Base-by-base conservation (phyloP, 2,797 vertebrate genomes). In the Rhinatrema bivittatum region DNA sequence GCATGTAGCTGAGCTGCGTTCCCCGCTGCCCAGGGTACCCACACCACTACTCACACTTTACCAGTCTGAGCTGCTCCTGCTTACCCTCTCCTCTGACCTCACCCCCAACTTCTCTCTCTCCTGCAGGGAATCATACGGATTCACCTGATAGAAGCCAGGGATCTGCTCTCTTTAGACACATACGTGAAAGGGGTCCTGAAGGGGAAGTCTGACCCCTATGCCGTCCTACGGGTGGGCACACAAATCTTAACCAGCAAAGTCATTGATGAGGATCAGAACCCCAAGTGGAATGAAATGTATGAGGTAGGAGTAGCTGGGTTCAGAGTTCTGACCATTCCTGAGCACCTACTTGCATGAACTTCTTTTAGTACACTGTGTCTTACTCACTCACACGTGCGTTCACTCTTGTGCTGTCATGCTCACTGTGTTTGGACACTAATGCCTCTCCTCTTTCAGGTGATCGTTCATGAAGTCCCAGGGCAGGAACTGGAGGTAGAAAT, bases 401-500 rank as follows among this genome's bases (percentile, higher is more conserved):
- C 16, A 16, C 16, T 16, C 22, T 5, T 4, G 20, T 3, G 8
- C 20, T n/a, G n/a, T n/a, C n/a, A n/a, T n/a, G n/a, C n/a, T n/a
- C n/a, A 7, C 24, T 37, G 13, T n/a, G n/a, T n/a, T 36, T 17
- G 24, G 25, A 16, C 16, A 14, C 12, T n/a, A 9, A 7, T 6
- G 0, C 31, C 15, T 15, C 7, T 8, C 5, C 2, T 5, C 20
- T 26, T 52, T 70, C 75, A 95, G 93, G 91, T 92, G 52, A 89
- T 94, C 60, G 90, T 97, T 46, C 91, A 95, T 44, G 93, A 95
- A 75, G 92, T 97, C 29, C 92, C 92, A 39, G 93, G 93, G 50
- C 93, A 97, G 71, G 91, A 94, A 79, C 76, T 97, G 60, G 93
- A 95, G 61, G 85, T 94, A 68, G 92, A 97, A 65, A 72, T 97